Base-by-base conservation (phyloP, 2,888 invertebrate species). In the Torymus auratus region DNA sequence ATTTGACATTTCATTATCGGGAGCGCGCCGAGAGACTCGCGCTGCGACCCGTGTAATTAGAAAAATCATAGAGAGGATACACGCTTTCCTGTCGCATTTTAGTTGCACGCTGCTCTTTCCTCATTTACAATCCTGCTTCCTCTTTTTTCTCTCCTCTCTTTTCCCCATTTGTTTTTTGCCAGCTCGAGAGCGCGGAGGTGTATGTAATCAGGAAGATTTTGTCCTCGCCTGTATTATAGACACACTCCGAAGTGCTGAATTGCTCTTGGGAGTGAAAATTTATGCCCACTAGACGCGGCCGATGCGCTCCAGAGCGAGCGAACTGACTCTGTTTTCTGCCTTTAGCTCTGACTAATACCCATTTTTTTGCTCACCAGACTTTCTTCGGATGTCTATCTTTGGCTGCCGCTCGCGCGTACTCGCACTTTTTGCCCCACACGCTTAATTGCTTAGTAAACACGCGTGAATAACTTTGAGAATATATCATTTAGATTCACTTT, bases 1-100 rank as follows among this genome's bases (percentile, higher is more conserved):
- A 53, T 55, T 72, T 69, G 77, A 68, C 67, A 69, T 77, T 77
- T 76, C 67, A 62, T 81, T 81, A 77, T 68, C 64, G 73, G 15
- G 53, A 14, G 23, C 56, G 56, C 7, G 28, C 28, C 28, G 5
- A 3, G 28, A 28, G 28, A 41, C 41, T 41, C 41, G n/a, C n/a
- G n/a, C 41, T 41, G 41, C 41, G 41, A 41, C 41, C 41, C 41
- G 41, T 41, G 41, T 41, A 41, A 41, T 41, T 41, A 41, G 41
- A 41, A 41, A 41, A 41, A 41, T 41, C 7, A 41, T 41, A 41
- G 41, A 41, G 41, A 41, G 41, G 41, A 41, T 41, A 41, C 41
- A 41, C 41, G 41, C 41, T 41, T 41, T 41, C 41, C 41, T 41
- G 41, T 4, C 41, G 7, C 41, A 41, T 41, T 41, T 41, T 41